Conservation (phyloP, 2,888 invertebrate genomes). For the Hypomecis atomaria region DNA sequence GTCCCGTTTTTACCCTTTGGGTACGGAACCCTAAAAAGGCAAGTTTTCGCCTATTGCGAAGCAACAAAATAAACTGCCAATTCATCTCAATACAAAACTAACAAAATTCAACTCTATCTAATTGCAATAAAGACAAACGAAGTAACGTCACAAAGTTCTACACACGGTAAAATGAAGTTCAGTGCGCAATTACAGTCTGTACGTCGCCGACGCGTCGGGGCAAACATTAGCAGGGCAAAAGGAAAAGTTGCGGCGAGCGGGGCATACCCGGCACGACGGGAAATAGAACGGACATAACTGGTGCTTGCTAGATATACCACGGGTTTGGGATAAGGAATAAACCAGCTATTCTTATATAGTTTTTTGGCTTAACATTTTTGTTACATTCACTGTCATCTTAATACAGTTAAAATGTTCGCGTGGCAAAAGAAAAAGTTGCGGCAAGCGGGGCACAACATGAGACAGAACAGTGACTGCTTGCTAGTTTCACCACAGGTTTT, state of each 20-base stretch:
- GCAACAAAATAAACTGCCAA: not conserved
- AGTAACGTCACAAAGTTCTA: not conserved
- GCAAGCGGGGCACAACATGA: conserved; percentile 31
- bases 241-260: conserved; percentile 25
- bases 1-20: too few relatives aligned
- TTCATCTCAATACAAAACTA: not conserved
- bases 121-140: not conserved
- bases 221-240: conserved; percentile 13
- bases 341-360: not conserved
- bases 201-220: not conserved
- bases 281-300: conserved; percentile 34
- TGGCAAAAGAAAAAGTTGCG: conserved; percentile 11
- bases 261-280: conserved; percentile 29
- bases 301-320: conserved; percentile 28
- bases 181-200: conserved; percentile 3
- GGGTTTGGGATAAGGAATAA: not conserved
- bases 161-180: conserved; percentile 2
- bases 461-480: conserved; percentile 32
- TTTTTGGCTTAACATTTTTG: too few relatives aligned
- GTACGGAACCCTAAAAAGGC: too few relatives aligned
- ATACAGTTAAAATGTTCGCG: too few relatives aligned
- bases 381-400: too few relatives aligned
- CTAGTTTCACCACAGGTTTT: conserved; percentile 19
- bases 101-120: not conserved
- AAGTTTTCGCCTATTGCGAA: not conserved